A percentile compares a stretch with the other conserved stretches of the same genome.
These are phyloP conservation scores for Lanistes nyassanus DNA, from an alignment of 1,140 invertebrate species.

Conservation along the genomic window DNA sequence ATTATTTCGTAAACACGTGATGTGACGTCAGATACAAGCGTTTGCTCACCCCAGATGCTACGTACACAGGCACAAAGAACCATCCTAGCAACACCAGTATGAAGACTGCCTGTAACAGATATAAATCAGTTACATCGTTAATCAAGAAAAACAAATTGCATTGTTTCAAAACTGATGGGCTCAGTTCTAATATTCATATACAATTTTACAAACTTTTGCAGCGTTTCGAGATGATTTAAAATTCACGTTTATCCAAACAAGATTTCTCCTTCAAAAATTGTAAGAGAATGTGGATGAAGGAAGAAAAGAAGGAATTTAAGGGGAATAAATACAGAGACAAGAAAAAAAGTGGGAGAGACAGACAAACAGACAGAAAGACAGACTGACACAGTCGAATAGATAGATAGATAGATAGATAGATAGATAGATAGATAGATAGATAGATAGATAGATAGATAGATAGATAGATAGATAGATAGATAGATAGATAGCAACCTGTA, in stretches of 20 bases:
- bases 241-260: too few species aligned
- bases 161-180: background rate
- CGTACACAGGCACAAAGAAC: slow-evolving; percentile 53
- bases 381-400: too few species aligned
- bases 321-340: background rate
- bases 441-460: background rate
- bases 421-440: background rate
- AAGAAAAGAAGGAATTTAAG: too few species aligned
- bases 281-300: too few species aligned
- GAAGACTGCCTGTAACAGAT: slow-evolving; percentile 44
- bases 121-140: background rate
- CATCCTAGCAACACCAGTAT: slow-evolving; percentile 46
- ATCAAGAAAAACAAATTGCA: background rate
- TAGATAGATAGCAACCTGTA: background rate
- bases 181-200: background rate
- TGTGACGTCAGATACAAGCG: background rate
- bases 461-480: background rate
- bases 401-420: background rate
- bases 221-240: too few species aligned
- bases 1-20: too few species aligned
- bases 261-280: too few species aligned
- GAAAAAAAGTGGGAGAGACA: too few species aligned
- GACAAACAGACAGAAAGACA: background rate
- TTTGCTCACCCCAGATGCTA: slow-evolving; percentile 45
- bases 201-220: background rate